Conservation (phyloP, 2,113 vertebrate genomes). For the Calyptommatus sinebrachiatus region DNA sequence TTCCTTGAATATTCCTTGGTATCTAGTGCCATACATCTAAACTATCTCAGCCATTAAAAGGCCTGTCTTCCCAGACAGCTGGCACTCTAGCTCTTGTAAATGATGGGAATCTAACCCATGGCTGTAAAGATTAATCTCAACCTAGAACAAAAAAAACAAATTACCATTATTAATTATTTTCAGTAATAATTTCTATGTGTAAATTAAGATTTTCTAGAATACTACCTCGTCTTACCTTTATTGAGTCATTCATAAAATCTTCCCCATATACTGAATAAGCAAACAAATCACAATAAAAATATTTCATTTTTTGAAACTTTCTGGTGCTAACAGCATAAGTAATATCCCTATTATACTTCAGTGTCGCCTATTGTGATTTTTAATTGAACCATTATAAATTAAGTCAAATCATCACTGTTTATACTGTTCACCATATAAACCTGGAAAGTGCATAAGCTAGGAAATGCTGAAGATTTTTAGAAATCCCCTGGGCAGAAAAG, state of each 20-base stretch:
- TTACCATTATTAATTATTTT: slow-evolving; percentile 52
- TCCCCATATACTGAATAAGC: slow-evolving; percentile 26
- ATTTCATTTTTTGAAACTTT: slow-evolving; percentile 23
- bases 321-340: background rate
- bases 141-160: slow-evolving; percentile 50
- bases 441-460: background rate
- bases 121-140: slow-evolving; percentile 46
- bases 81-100: slow-evolving; percentile 46
- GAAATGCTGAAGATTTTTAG: background rate
- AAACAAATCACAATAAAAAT: slow-evolving; percentile 5
- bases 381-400: background rate
- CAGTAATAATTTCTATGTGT: slow-evolving; percentile 48
- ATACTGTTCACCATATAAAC: background rate
- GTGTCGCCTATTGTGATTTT: background rate
- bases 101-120: slow-evolving; percentile 47
- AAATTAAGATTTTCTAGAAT: slow-evolving; percentile 35
- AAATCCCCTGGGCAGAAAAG: background rate
- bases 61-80: slow-evolving; percentile 43
- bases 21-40: slow-evolving; percentile 46
- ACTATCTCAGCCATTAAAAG: slow-evolving; percentile 59
- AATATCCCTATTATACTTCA: slow-evolving; percentile 17
- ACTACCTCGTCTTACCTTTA: slow-evolving; percentile 16
- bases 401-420: background rate
- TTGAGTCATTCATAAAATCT: slow-evolving; percentile 29
- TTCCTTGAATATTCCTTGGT: slow-evolving; percentile 48